phyloP scores from a whole-genome alignment of 2,113 vertebrate genomes.

The Sturnus vulgaris region DNA sequence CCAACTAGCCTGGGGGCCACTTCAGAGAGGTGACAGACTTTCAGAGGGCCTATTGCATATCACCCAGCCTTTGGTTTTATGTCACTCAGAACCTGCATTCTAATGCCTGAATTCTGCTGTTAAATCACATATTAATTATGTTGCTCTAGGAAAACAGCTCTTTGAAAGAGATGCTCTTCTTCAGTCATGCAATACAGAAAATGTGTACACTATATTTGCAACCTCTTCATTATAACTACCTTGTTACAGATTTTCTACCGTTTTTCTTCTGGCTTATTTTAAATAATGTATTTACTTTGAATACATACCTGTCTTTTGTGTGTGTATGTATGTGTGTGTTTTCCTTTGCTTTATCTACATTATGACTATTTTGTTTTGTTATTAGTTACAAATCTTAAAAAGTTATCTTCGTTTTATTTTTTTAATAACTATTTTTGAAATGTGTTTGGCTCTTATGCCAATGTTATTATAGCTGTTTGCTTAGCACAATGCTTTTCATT shows the following conservation, averaged over 20 bases:
- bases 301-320: neutral
- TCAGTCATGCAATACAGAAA: neutral
- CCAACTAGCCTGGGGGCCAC: neutral
- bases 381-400: no score
- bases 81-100: neutral
- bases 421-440: neutral
- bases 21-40: neutral
- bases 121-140: neutral
- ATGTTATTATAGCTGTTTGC: neutral
- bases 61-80: neutral
- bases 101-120: neutral
- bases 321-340: fast-evolving
- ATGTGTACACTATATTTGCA: neutral
- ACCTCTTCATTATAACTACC: neutral
- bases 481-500: neutral
- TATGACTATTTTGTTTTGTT: neutral
- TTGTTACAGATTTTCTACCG: neutral
- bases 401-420: neutral
- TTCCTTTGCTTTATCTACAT: neutral
- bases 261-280: neutral
- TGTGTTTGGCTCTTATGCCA: neutral
- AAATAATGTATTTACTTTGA: neutral
- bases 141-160: neutral
- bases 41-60: neutral
- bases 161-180: neutral